Evolutionary conservation across 35 echinoderm and acorn worm genomes (phyloP), one percentile per base, ranked within the genome.

Genomic region (Diadema setosum): DNA sequence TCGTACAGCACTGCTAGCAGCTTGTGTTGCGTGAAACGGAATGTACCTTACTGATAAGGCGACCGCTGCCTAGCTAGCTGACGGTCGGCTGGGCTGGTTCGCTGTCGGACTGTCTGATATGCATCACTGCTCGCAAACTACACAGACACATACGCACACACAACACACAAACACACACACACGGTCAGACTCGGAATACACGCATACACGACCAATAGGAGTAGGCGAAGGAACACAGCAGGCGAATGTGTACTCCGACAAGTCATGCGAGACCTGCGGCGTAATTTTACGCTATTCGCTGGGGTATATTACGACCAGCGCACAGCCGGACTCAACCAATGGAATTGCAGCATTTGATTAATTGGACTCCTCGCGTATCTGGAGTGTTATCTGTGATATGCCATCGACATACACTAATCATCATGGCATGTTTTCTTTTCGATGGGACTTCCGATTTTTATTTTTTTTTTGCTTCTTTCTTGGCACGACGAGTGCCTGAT

Each of bases 271-370:
- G 81, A 44, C 23, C 42, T 52, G 39, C 58, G 42, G 61, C 43
- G 56, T 64, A 83, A 70, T 70, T 84, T 89, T 41, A 56, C 75
- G 49, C 55, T 81, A 70, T 41, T 44, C 75, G 49, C 55, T 81
- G 73, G 23, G 85, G 64, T 78, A 89, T 37, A 90, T 25, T 69
- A 82, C 81, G 63, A 39, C 42, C 41, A 81, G 57, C 20, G 81
- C 87, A 94, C 92, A 94, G 87, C 86, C 82, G 92, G 86, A 69
- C 41, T 84, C 88, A 46, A 83, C 93, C 93, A 95, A 95, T 95
- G 40, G 70, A 29, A 78, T 70, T 64, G 32, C 93, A 60, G 55
- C 45, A 74, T 69, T 81, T 91, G 93, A 95, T 95, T 95, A 87
- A 87, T 90, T 90, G 84, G 56, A 43, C 42, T 30, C 25, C 64